phyloP scores from a whole-genome alignment of 2,113 vertebrate species.

The Sylvietta virens region DNA sequence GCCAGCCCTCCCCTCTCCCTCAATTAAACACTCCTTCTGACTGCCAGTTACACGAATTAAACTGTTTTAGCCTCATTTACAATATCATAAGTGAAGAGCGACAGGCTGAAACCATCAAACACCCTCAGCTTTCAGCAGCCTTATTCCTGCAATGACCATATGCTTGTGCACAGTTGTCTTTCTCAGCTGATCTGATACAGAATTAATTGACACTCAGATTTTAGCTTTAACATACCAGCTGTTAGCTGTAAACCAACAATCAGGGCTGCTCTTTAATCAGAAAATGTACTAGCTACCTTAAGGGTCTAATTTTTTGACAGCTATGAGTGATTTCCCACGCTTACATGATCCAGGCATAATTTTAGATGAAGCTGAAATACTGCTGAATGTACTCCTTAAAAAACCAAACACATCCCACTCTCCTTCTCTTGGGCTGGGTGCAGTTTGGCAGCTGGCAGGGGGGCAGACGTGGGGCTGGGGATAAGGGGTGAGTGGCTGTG shows the following conservation, averaged over 20 bases:
- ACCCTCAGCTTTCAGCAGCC: slow-evolving; percentile 37
- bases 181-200: slow-evolving; percentile 62
- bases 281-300: slow-evolving; percentile 29
- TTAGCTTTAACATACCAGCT: slow-evolving; percentile 57
- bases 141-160: slow-evolving; percentile 51
- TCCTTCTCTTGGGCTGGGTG: background rate
- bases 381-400: background rate
- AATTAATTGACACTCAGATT: slow-evolving; percentile 65
- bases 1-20: slow-evolving; percentile 32
- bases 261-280: background rate
- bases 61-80: slow-evolving; percentile 57
- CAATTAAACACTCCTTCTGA: slow-evolving; percentile 48
- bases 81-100: slow-evolving; percentile 60
- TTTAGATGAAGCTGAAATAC: background rate
- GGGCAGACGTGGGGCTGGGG: background rate
- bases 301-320: slow-evolving; percentile 16
- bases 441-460: background rate
- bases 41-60: slow-evolving; percentile 59
- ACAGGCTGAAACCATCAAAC: slow-evolving; percentile 60
- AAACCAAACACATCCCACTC: background rate
- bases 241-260: slow-evolving; percentile 52
- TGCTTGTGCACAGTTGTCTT: slow-evolving; percentile 48
- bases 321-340: slow-evolving; percentile 23
- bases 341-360: background rate
- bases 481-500: background rate